Base-by-base conservation (phyloP, 2,797 vertebrate species). In the Fratercula arctica region DNA sequence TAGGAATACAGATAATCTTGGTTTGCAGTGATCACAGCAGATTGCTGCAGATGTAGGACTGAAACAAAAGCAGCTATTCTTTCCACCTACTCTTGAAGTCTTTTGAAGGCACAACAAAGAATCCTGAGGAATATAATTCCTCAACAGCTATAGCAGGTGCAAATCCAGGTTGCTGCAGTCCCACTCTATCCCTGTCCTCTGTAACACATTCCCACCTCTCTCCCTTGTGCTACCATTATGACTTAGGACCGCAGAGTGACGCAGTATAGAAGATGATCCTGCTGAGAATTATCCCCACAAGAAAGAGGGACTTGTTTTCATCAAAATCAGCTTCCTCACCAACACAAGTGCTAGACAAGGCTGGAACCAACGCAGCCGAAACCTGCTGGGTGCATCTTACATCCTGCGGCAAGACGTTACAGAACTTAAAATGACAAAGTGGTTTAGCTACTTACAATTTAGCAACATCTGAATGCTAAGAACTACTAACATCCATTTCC, bases 211-310 rank as follows among this genome's bases (percentile, higher is more conserved):
- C 51, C 43, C 41, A 81, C 25, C 35, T 48, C 66, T 90, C 66
- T 63, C 45, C 31, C 41, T 51, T 0, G 0, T 53, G 21, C 43
- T 39, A 16, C 37, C 21, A 4, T n/a, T 39, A 37, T 0, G 0
- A 9, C 16, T 60, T 25, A 35, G 13, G 9, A 41, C 16, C 2
- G 0, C 33, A 75, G 41, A 79, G 67, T 17, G 23, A 78, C 10
- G 13, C 20, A 20, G 45, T 19, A 33, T 20, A 53, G 46, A 61
- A 23, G 9, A 73, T 33, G 31, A 69, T 64, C n/a, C 51, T 72
- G 26, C 50, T 57, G 31, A 72, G 18, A 78, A 66, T 68, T 41
- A 75, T 24, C 37, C 43, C 60, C 35, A 39, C 48, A 28, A 53
- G 31, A 59, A 60, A 75, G 10, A 66, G n/a, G 13, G 16, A 57